Conservation (phyloP, 2,113 vertebrate species). For the Rhinolophus sinicus region DNA sequence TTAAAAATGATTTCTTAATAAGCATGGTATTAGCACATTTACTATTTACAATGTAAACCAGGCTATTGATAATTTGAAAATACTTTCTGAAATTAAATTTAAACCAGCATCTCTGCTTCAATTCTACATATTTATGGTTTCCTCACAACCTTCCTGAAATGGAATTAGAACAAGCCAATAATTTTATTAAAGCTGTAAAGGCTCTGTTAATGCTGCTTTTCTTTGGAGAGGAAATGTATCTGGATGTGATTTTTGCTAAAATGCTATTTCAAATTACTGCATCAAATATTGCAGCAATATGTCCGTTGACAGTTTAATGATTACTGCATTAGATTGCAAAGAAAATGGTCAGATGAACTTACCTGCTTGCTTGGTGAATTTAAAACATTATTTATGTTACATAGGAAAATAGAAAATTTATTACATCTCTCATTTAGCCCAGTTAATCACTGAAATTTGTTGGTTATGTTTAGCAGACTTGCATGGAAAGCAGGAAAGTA, state of each 20-base stretch:
- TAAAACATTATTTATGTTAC: constrained; percentile 83
- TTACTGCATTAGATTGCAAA: constrained; percentile 85
- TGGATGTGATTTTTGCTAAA: constrained; percentile 88
- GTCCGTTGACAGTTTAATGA: constrained; percentile 90
- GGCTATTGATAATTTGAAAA: constrained; percentile 82
- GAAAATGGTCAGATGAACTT: constrained; percentile 85
- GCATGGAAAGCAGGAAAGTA: constrained; percentile 72
- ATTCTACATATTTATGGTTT: constrained; percentile 78
- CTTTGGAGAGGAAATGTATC: constrained; percentile 82
- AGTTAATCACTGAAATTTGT: constrained; percentile 84
- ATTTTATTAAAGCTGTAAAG: constrained; percentile 80
- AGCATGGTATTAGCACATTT: constrained; percentile 81
- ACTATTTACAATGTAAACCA: constrained; percentile 74
- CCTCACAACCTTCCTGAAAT: constrained; percentile 77
- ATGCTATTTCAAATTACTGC: constrained; percentile 88
- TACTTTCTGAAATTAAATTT: constrained; percentile 75
- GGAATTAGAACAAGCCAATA: constrained; percentile 82
- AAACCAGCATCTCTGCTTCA: constrained; percentile 69
- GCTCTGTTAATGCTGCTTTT: constrained; percentile 74
- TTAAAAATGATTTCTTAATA: constrained; percentile 82
- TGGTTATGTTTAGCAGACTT: constrained; percentile 80
- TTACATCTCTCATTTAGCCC: constrained; percentile 80
- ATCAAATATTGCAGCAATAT: constrained; percentile 87
- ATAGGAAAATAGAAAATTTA: constrained; percentile 81
- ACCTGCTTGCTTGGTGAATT: constrained; percentile 83